phyloP scores from a whole-genome alignment of 2,888 invertebrate species.

The Aelia acuminata region DNA sequence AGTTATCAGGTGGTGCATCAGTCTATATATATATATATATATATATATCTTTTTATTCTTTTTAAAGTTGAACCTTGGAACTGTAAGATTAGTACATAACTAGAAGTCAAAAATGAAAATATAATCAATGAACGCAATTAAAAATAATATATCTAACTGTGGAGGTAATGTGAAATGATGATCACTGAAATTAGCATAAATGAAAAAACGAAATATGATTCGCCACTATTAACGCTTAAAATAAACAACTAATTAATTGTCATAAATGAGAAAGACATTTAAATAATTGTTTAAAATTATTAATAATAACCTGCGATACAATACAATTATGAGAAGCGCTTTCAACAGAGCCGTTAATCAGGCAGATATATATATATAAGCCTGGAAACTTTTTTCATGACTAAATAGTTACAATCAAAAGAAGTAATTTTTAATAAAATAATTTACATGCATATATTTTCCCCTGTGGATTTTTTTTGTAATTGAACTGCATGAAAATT shows the following conservation, averaged over 20 bases:
- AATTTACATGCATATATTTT: not conserved
- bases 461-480: not conserved
- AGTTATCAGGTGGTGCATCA: too few relatives aligned
- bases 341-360: not conserved
- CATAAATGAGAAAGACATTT: conserved; percentile 13
- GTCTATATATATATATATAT: too few relatives aligned
- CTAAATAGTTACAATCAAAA: not conserved
- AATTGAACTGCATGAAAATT: not conserved
- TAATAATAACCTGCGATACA: conserved; percentile 5
- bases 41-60: too few relatives aligned
- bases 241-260: not conserved
- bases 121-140: not conserved
- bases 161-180: not conserved
- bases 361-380: too few relatives aligned
- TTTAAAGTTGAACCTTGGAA: too few relatives aligned
- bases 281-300: not conserved
- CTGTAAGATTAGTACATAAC: too few relatives aligned
- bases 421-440: not conserved
- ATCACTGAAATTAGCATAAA: not conserved
- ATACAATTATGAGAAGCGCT: not conserved
- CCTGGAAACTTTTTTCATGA: too few relatives aligned
- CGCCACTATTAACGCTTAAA: not conserved
- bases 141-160: not conserved
- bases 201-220: not conserved
- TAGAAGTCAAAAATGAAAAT: too few relatives aligned